Percentiles rank a stretch among this genome's conserved stretches.
phyloP scores from a whole-genome alignment of 2,113 vertebrate genomes.

The Larimichthys crocea region DNA sequence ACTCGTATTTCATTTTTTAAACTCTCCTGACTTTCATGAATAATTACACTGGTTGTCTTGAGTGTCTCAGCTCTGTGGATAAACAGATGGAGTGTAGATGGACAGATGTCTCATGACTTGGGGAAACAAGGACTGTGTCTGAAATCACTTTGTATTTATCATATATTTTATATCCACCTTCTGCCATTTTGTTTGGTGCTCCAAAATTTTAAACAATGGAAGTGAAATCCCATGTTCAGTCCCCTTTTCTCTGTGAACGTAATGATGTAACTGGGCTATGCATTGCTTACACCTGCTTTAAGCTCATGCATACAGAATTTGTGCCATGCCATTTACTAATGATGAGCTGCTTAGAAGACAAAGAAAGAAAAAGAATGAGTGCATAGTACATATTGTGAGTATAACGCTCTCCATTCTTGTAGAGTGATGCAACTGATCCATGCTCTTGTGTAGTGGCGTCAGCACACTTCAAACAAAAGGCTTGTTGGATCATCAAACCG shows the following conservation, averaged over 20 bases:
- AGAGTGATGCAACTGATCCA: background rate
- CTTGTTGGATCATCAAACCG: background rate
- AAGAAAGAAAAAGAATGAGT: background rate
- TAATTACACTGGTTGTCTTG: too few species aligned
- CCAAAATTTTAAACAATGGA: background rate
- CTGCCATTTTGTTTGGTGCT: background rate
- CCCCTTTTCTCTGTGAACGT: conserved; percentile 8
- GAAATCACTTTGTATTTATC: too few species aligned
- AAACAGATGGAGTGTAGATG: background rate
- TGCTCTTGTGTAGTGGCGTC: background rate
- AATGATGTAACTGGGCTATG: conserved; percentile 1
- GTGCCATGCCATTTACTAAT: conserved; percentile 36
- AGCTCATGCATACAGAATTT: conserved; percentile 27
- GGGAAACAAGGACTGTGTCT: too few species aligned
- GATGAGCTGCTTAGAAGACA: background rate
- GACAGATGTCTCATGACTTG: too few species aligned
- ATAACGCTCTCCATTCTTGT: background rate
- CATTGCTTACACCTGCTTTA: conserved; percentile 35
- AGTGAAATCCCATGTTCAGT: background rate
- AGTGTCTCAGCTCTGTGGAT: background rate
- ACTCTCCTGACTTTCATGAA: too few species aligned
- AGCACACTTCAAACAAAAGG: background rate
- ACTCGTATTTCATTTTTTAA: too few species aligned
- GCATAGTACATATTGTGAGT: background rate
- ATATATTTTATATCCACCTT: too few species aligned